Conservation (phyloP, 2,888 invertebrate genomes). For the Cryptophagus acutangulus region DNA sequence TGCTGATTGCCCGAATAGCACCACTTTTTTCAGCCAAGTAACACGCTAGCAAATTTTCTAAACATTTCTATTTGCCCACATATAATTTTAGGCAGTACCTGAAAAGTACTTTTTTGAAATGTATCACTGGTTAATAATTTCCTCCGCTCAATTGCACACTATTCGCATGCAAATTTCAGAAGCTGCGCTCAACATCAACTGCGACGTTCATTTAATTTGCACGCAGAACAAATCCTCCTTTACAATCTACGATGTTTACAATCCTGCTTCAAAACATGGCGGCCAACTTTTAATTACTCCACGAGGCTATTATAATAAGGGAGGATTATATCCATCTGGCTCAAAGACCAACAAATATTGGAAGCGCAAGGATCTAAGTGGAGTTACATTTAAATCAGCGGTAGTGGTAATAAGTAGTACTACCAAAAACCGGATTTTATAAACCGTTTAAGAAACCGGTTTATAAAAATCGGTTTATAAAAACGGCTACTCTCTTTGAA, state of each 20-base stretch:
- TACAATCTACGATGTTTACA: constrained; percentile 51
- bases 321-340: constrained; percentile 28
- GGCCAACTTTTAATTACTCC: constrained; percentile 50
- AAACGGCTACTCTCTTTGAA: constrained; percentile 13
- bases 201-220: constrained; percentile 47
- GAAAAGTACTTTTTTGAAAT: constrained; percentile 34
- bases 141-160: neutral
- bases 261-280: constrained; percentile 53
- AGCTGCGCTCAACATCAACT: constrained; percentile 48
- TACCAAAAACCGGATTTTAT: too few relatives aligned
- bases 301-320: constrained; percentile 51
- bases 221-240: constrained; percentile 28
- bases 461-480: neutral
- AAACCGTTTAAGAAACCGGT: too few relatives aligned
- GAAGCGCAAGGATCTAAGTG: constrained; percentile 52
- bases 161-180: constrained; percentile 35
- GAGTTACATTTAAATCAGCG: constrained; percentile 53
- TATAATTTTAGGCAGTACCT: constrained; percentile 20
- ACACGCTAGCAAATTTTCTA: neutral
- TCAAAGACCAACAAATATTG: constrained; percentile 38
- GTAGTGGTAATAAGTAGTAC: constrained; percentile 52
- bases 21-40: neutral
- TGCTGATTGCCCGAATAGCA: neutral
- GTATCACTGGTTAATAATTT: constrained; percentile 46
- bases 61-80: neutral